Conservation (phyloP, 1,140 invertebrate genomes). For the Cydia pomonella region DNA sequence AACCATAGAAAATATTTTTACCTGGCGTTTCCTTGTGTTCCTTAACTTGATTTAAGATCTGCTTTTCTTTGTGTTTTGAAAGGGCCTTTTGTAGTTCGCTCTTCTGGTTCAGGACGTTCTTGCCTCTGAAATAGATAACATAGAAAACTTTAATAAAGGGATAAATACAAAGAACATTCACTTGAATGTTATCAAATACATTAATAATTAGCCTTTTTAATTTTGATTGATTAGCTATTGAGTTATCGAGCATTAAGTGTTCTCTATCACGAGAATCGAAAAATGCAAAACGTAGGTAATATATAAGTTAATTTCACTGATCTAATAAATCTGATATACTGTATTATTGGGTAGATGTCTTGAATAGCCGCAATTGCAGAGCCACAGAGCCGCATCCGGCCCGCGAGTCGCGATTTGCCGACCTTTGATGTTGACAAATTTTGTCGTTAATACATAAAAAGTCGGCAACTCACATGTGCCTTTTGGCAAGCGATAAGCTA, state of each 20-base stretch:
- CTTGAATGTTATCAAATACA: neutral
- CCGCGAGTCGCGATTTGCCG: no score
- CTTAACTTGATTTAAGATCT: slow-evolving; percentile 78
- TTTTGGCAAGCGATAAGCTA: neutral
- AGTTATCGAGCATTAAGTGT: neutral
- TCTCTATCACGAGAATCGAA: neutral
- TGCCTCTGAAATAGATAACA: slow-evolving; percentile 85
- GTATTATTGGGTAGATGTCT: no score
- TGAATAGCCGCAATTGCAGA: no score
- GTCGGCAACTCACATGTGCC: neutral
- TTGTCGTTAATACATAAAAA: neutral
- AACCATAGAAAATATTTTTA: slow-evolving; percentile 48
- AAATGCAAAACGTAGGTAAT: no score
- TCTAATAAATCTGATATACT: no score
- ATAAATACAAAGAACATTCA: slow-evolving; percentile 7
- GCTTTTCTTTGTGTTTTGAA: slow-evolving; percentile 91
- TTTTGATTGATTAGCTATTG: neutral
- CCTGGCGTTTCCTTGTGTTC: slow-evolving; percentile 79
- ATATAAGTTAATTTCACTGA: neutral
- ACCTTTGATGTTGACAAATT: no score
- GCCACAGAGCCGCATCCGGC: no score
- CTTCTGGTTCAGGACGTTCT: slow-evolving; percentile 94
- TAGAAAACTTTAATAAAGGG: slow-evolving; percentile 18
- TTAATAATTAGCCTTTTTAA: neutral
- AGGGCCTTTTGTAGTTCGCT: slow-evolving; percentile 92